A percentile compares a stretch with the other conserved stretches of the same genome.
These are phyloP conservation scores for Parnassius apollo DNA, from an alignment of 2,888 invertebrate species.

Conservation along the genomic window DNA sequence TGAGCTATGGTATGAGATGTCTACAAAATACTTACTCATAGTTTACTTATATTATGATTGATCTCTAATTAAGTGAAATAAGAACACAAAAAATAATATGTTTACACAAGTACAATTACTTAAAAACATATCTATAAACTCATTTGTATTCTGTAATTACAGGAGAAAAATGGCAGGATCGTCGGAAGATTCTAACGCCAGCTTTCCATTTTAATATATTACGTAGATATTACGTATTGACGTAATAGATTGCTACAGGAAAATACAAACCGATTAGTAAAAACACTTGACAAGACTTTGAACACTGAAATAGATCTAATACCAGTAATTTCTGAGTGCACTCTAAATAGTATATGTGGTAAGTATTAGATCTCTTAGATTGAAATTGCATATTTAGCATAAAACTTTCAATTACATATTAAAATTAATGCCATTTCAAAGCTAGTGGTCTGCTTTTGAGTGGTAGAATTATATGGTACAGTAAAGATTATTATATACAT, in stretches of 20 bases:
- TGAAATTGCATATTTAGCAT: too few species aligned
- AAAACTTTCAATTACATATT: too few species aligned
- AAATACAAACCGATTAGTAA: constrained; percentile 56
- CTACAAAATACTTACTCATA: too few species aligned
- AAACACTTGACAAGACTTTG: constrained; percentile 41
- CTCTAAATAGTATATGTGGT: constrained; percentile 86
- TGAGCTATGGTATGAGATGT: constrained; percentile 53
- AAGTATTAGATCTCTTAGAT: constrained; percentile 32
- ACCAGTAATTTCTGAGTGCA: constrained; percentile 78
- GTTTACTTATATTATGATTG: neutral
- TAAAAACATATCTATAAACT: neutral
- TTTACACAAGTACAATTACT: too few species aligned
- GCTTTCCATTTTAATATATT: constrained; percentile 84
- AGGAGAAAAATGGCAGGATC: constrained; percentile 81
- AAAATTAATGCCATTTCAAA: too few species aligned
- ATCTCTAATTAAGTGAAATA: too few species aligned
- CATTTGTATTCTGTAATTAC: neutral
- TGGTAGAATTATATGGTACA: too few species aligned
- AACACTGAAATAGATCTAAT: constrained; percentile 63
- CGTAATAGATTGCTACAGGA: too few species aligned
- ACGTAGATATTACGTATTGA: constrained; percentile 54
- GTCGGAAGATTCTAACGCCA: constrained; percentile 84
- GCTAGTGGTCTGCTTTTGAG: too few species aligned
- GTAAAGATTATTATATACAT: too few species aligned
- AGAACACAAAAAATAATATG: neutral